Percentiles rank a stretch among this genome's conserved stretches.
Conservation (phyloP, 2,888 invertebrate genomes). For the Eristalis pertinax region DNA sequence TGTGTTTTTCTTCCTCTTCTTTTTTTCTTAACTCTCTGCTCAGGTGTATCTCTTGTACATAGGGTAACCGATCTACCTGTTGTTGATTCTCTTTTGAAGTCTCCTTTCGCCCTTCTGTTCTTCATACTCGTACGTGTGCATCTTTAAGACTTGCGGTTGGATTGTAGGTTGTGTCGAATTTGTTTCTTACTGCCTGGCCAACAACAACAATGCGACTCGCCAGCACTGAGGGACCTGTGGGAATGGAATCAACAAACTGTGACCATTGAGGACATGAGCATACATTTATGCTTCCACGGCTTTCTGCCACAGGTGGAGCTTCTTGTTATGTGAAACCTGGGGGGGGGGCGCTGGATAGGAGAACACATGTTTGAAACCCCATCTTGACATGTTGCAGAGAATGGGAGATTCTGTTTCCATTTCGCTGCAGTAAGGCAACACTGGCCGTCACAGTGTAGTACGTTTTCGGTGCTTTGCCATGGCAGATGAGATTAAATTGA, state of each 20-base stretch:
- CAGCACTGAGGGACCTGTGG: slow-evolving; percentile 40
- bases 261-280: slow-evolving; percentile 70
- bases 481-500: too few species aligned
- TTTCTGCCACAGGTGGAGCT: slow-evolving; percentile 58
- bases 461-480: not conserved
- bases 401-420: not conserved
- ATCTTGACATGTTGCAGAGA: not conserved
- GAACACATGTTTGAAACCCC: not conserved
- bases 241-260: slow-evolving; percentile 69
- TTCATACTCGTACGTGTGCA: slow-evolving; percentile 54
- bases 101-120: slow-evolving; percentile 34
- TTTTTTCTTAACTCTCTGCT: slow-evolving; percentile 51
- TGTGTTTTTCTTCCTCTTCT: not conserved
- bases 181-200: slow-evolving; percentile 32
- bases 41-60: slow-evolving; percentile 71
- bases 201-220: slow-evolving; percentile 45
- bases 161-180: slow-evolving; percentile 27
- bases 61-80: slow-evolving; percentile 66
- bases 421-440: not conserved
- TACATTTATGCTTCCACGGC: slow-evolving; percentile 67
- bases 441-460: not conserved
- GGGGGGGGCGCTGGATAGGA: not conserved
- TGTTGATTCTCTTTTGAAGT: slow-evolving; percentile 40
- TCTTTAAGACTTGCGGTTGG: slow-evolving; percentile 48
- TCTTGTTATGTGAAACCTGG: slow-evolving; percentile 58